phyloP scores from a whole-genome alignment of 2,113 vertebrate species.

The Fukomys damarensis region DNA sequence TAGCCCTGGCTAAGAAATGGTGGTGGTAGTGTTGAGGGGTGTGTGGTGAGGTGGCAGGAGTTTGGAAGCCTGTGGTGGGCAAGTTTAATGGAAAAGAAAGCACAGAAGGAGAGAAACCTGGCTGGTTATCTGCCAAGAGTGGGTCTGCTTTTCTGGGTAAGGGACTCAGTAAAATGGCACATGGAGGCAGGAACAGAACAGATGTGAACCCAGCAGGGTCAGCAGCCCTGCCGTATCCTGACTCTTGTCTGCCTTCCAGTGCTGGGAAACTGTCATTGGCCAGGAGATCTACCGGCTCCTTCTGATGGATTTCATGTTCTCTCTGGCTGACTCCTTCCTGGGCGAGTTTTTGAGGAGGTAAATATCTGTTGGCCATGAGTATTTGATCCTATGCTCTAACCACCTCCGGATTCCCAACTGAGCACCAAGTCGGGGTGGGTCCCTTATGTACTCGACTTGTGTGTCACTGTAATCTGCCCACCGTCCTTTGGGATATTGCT shows the following conservation, averaged over 20 bases:
- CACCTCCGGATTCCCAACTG: not conserved
- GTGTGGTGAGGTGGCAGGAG: not conserved
- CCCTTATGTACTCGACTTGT: not conserved
- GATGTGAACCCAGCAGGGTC: not conserved
- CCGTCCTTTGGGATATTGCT: not conserved
- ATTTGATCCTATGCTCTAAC: not conserved
- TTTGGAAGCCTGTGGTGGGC: not conserved
- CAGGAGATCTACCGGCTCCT: conserved; percentile 95
- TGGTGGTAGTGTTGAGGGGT: not conserved
- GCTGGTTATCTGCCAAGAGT: not conserved
- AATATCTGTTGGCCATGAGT: conserved; percentile 10
- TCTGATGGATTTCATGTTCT: conserved; percentile 95
- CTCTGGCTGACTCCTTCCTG: conserved; percentile 93
- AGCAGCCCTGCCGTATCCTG: not conserved
- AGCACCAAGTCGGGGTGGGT: not conserved
- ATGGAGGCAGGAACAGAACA: not conserved
- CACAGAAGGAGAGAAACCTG: not conserved
- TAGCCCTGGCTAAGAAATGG: not conserved
- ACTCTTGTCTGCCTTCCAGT: conserved; percentile 85
- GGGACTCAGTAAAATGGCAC: rapidly evolving
- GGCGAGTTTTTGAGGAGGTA: conserved; percentile 96
- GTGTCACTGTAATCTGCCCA: not conserved
- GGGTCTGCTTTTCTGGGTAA: not conserved
- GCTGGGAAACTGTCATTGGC: conserved; percentile 96
- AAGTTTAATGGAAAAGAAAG: not conserved